phyloP scores from a whole-genome alignment of 2,797 vertebrate species.

The Melanotaenia maccullochi region DNA sequence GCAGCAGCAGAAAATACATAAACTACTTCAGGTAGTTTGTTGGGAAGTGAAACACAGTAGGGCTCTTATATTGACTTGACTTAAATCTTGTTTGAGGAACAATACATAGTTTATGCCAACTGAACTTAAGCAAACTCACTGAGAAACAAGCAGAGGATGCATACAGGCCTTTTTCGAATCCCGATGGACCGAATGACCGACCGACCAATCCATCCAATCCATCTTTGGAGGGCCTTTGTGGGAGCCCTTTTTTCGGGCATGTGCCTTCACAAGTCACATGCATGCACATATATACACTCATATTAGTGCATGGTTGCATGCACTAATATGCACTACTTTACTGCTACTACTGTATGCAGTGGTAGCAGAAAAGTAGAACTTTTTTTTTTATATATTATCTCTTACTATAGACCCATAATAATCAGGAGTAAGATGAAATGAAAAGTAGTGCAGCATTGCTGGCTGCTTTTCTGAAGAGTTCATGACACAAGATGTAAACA shows the following conservation, averaged over 20 bases:
- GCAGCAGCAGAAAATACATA: constrained; percentile 35
- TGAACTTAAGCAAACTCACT: constrained; percentile 26
- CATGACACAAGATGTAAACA: constrained; percentile 54
- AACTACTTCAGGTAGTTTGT: constrained; percentile 20
- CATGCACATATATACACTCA: too few species aligned
- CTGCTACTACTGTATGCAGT: too few species aligned
- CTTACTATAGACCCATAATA: constrained; percentile 53
- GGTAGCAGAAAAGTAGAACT: too few species aligned
- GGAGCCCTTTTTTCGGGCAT: too few species aligned
- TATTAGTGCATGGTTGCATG: too few species aligned
- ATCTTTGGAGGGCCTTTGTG: too few species aligned
- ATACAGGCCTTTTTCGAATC: constrained; percentile 23
- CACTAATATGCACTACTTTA: too few species aligned
- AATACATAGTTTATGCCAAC: constrained; percentile 14
- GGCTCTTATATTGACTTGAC: constrained; percentile 16
- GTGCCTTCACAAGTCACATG: too few species aligned
- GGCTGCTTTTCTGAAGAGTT: constrained; percentile 51
- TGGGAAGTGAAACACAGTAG: constrained; percentile 25
- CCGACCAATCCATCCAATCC: too few species aligned
- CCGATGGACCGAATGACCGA: constrained; percentile 33
- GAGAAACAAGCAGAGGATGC: constrained; percentile 35
- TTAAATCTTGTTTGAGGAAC: constrained; percentile 24
- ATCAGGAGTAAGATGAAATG: constrained; percentile 55
- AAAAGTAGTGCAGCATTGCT: constrained; percentile 29
- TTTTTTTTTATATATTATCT: too few species aligned